Conservation (phyloP, 2,888 invertebrate species). For the Keiferia lycopersicella region DNA sequence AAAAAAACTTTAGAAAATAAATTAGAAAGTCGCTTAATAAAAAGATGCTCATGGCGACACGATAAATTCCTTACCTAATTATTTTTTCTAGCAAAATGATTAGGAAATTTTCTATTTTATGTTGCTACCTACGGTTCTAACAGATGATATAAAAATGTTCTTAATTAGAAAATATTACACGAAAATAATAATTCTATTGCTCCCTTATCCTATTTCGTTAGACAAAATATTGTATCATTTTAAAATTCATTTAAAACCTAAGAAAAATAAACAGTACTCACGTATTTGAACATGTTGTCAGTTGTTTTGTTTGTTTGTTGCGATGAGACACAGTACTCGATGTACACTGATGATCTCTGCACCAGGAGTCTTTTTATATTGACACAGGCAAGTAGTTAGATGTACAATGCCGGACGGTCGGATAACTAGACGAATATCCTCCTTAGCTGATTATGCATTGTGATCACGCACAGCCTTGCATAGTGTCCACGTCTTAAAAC, state of each 20-base stretch:
- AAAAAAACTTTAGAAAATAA: too few relatives aligned
- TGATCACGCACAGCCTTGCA: slow-evolving; percentile 67
- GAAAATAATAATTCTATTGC: background rate
- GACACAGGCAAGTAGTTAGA: slow-evolving; percentile 31
- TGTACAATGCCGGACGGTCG: slow-evolving; percentile 45
- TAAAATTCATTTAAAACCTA: too few relatives aligned
- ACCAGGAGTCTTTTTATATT: slow-evolving; percentile 50
- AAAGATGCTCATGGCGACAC: background rate
- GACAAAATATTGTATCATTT: too few relatives aligned
- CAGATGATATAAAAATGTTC: background rate
- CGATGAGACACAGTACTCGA: slow-evolving; percentile 37
- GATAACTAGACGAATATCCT: slow-evolving; percentile 69
- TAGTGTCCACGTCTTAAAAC: slow-evolving; percentile 43
- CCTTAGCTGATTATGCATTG: slow-evolving; percentile 54
- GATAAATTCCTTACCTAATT: background rate
- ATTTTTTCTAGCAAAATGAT: background rate
- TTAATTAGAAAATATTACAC: background rate
- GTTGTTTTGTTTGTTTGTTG: slow-evolving; percentile 32
- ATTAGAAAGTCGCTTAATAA: background rate
- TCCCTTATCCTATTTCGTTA: background rate
- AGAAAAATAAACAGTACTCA: slow-evolving; percentile 52
- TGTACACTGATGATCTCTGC: slow-evolving; percentile 43
- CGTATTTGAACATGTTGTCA: slow-evolving; percentile 76
- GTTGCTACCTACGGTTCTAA: background rate
- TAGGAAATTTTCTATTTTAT: background rate